Percentiles rank a stretch among this genome's conserved stretches.
Evolutionary conservation across 2,888 invertebrate genomes (phyloP).

Genomic region (Perizoma affinitatum): DNA sequence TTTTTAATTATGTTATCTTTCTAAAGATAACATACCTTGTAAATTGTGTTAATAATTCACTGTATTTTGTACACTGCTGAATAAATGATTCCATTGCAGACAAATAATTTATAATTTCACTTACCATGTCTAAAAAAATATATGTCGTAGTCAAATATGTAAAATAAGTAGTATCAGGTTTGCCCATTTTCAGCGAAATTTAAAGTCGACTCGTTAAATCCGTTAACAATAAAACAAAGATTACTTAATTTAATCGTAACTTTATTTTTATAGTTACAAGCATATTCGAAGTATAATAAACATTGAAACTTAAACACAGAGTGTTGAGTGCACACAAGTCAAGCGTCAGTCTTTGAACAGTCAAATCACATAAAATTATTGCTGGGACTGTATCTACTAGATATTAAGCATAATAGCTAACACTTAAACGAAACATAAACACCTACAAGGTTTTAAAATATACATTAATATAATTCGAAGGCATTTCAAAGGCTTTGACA

Average conservation of each 20-base stretch:
- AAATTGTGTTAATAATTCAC: no score
- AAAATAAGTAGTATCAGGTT: background rate
- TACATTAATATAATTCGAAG: conserved; percentile 19
- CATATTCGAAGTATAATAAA: conserved; percentile 44
- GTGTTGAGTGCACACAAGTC: conserved; percentile 66
- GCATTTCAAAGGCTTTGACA: conserved; percentile 34
- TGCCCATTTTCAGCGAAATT: background rate
- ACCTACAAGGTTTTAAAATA: conserved; percentile 4
- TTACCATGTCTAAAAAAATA: no score
- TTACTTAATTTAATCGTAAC: conserved; percentile 32
- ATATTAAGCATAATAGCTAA: conserved; percentile 28
- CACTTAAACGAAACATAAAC: conserved; percentile 22
- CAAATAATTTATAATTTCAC: no score
- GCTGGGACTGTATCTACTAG: conserved; percentile 62
- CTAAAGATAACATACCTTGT: no score
- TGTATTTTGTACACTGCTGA: no score
- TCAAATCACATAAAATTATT: conserved; percentile 78
- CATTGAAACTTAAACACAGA: conserved; percentile 49
- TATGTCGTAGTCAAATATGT: no score
- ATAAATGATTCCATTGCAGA: no score
- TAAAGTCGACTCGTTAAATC: background rate
- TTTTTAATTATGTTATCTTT: no score
- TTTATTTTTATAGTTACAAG: conserved; percentile 39
- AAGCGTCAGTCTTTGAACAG: conserved; percentile 77
- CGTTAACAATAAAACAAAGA: conserved; percentile 17